phyloP scores from a whole-genome alignment of 2,797 vertebrate genomes.

The Cossypha dichroa region DNA sequence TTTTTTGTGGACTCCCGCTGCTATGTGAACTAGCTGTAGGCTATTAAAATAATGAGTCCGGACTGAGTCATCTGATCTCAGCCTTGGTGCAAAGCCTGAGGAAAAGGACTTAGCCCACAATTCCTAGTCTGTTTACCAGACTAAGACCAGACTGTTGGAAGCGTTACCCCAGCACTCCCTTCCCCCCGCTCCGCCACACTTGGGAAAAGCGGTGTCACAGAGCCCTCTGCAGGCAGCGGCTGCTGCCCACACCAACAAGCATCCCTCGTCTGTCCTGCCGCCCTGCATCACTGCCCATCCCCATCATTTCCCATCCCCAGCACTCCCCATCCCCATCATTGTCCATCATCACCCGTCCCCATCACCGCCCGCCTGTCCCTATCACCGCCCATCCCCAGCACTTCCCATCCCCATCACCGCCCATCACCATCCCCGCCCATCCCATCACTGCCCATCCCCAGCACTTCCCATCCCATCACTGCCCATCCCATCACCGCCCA shows the following conservation, averaged over 20 bases:
- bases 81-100: constrained; percentile 75
- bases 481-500: rapidly evolving
- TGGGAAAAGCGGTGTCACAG: constrained; percentile 65
- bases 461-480: neutral
- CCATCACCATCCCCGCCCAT: neutral
- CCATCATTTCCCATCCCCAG: neutral
- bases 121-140: constrained; percentile 80
- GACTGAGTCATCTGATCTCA: constrained; percentile 80
- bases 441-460: no score
- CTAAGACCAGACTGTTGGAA: constrained; percentile 66
- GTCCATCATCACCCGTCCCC: no score
- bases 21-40: constrained; percentile 79
- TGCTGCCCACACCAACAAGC: neutral
- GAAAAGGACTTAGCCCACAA: constrained; percentile 78
- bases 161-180: constrained; percentile 59
- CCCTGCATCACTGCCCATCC: no score
- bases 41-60: constrained; percentile 82
- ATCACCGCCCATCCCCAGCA: no score
- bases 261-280: no score
- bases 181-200: constrained; percentile 28
- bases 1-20: constrained; percentile 79
- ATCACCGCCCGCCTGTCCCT: neutral
- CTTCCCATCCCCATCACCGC: neutral
- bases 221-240: constrained; percentile 77
- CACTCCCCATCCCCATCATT: neutral